Evolutionary conservation across 1,140 invertebrate genomes (phyloP).

Genomic region (Lutraria rhynchaena): DNA sequence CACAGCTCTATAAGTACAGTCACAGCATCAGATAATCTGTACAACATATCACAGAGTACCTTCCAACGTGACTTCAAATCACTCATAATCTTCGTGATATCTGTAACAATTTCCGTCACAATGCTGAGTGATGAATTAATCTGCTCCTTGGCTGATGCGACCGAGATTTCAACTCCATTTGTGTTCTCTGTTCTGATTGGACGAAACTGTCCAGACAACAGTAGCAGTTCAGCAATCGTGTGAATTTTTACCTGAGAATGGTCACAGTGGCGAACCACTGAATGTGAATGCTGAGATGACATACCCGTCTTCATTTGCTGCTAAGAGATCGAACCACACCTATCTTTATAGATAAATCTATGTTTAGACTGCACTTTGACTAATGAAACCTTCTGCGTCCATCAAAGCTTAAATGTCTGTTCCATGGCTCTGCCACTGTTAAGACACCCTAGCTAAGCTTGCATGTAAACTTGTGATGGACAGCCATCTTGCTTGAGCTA

Average conservation of each 20-base stretch:
- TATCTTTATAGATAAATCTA: no score
- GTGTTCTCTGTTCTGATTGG: conserved; percentile 61
- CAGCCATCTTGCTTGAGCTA: no score
- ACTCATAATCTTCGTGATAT: conserved; percentile 42
- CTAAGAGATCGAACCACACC: not conserved
- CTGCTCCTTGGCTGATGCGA: conserved; percentile 36
- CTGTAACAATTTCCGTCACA: conserved; percentile 37
- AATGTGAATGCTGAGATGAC: conserved; percentile 41
- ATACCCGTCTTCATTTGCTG: conserved; percentile 48
- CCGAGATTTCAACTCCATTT: conserved; percentile 34
- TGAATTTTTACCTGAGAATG: conserved; percentile 62
- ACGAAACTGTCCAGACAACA: conserved; percentile 62
- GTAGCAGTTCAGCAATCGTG: conserved; percentile 66
- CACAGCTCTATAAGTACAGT: conserved; percentile 58
- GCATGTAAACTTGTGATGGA: no score
- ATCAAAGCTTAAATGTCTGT: no score
- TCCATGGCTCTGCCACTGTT: no score
- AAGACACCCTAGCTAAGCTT: no score
- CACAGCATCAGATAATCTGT: conserved; percentile 59
- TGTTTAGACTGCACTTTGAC: no score
- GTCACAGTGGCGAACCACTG: conserved; percentile 64
- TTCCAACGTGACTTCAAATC: conserved; percentile 59
- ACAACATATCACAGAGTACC: conserved; percentile 55
- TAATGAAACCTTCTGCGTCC: no score
- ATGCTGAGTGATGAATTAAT: conserved; percentile 49